Evolutionary conservation across 2,113 vertebrate genomes (phyloP).

Genomic region (Tapirus terrestris): DNA sequence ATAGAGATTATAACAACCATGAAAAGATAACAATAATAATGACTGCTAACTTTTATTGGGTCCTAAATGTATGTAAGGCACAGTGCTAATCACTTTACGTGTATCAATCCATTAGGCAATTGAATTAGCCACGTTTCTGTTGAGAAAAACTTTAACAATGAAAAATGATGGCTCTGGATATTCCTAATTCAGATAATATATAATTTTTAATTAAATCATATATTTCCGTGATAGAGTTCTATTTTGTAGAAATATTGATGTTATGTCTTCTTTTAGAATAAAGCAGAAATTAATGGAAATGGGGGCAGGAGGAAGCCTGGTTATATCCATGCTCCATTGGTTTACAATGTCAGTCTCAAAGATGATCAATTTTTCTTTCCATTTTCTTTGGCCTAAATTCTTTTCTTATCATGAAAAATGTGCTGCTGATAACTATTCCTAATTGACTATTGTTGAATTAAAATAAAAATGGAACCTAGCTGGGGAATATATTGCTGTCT

Average conservation of each 20-base stretch:
- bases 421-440: not conserved
- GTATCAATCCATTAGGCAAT: not conserved
- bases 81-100: not conserved
- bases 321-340: not conserved
- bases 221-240: not conserved
- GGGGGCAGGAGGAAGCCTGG: not conserved
- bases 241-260: not conserved
- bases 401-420: not conserved
- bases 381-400: not conserved
- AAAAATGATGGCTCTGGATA: not conserved
- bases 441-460: not conserved
- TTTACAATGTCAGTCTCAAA: not conserved
- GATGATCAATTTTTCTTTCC: not conserved
- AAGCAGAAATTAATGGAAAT: not conserved
- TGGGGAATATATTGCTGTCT: not conserved
- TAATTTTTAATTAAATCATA: not conserved
- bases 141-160: not conserved
- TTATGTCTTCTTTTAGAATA: not conserved
- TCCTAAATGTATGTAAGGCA: not conserved
- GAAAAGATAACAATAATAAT: not conserved
- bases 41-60: not conserved
- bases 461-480: slow-evolving; percentile 3
- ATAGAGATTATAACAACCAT: not conserved
- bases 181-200: slow-evolving; percentile 7
- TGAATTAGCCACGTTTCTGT: not conserved